Evolutionary conservation across 2,113 vertebrate species (phyloP).

Genomic region (Clupea harengus): DNA sequence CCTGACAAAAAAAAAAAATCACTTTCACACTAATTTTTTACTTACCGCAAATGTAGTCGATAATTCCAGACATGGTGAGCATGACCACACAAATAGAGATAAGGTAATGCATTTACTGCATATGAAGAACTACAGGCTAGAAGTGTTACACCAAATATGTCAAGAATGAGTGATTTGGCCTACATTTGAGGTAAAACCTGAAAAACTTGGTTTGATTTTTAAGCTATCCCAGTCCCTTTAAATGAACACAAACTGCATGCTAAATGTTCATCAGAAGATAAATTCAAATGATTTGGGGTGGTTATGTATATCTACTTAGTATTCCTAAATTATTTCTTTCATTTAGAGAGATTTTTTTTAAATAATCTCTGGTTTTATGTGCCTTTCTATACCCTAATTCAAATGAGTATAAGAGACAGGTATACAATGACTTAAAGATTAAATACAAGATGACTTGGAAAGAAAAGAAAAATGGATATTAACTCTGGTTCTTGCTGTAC

Average conservation of each 20-base stretch:
- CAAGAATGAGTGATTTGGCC: background rate
- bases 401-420: background rate
- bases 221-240: constrained; percentile 11
- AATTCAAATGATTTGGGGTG: constrained; percentile 37
- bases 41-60: background rate
- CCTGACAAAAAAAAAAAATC: background rate
- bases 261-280: constrained; percentile 37
- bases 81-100: background rate
- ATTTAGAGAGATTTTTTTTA: constrained; percentile 46
- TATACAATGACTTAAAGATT: constrained; percentile 36
- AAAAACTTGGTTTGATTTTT: background rate
- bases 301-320: constrained; percentile 39
- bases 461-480: constrained; percentile 28
- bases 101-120: background rate
- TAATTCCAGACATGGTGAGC: background rate
- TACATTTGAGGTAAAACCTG: background rate
- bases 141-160: background rate
- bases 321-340: constrained; percentile 55
- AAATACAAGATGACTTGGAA: constrained; percentile 40
- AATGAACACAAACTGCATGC: constrained; percentile 30
- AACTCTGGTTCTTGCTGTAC: constrained; percentile 49
- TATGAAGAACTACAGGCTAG: background rate
- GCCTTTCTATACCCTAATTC: constrained; percentile 59
- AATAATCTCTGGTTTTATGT: constrained; percentile 56
- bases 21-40: background rate